A percentile compares a stretch with the other conserved stretches of the same genome.
These are phyloP conservation scores for Diachrysia chrysitis DNA, from an alignment of 2,888 invertebrate genomes.

Conservation along the genomic window DNA sequence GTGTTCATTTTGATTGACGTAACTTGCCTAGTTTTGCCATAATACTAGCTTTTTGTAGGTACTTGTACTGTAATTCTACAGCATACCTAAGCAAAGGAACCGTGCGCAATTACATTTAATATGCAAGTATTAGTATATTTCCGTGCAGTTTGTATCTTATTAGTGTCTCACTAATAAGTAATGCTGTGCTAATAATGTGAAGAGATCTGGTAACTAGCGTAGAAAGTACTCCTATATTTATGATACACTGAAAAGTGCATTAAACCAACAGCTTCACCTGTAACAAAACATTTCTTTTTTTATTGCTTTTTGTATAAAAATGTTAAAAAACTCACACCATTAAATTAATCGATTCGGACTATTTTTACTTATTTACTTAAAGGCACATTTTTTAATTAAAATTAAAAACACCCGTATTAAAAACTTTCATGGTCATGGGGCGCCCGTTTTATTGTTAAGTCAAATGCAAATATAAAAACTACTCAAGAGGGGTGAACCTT, in stretches of 20 bases:
- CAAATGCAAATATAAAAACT: conserved; percentile 70
- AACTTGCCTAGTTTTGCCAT: not conserved
- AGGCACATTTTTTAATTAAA: not conserved
- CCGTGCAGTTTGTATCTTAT: conserved; percentile 1
- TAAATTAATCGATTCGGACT: not conserved
- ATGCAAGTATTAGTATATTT: not conserved
- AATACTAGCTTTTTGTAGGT: not conserved
- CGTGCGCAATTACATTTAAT: conserved; percentile 2
- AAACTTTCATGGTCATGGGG: conserved; percentile 38
- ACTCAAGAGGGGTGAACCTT: conserved; percentile 47
- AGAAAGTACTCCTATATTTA: too few species aligned
- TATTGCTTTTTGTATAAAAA: too few species aligned
- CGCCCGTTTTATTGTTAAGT: conserved; percentile 64
- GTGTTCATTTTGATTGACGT: not conserved
- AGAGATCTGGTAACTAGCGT: not conserved
- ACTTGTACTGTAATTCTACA: not conserved
- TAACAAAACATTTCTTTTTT: not conserved
- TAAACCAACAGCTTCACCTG: not conserved
- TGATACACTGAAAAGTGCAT: not conserved
- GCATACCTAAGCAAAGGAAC: not conserved
- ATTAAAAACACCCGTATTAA: conserved; percentile 23
- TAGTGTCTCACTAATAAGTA: not conserved
- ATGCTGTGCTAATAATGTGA: conserved; percentile 2
- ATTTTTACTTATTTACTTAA: not conserved
- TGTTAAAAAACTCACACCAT: not conserved